Evolutionary conservation across 2,888 invertebrate species (phyloP).

Genomic region (Platycnemis pennipes): DNA sequence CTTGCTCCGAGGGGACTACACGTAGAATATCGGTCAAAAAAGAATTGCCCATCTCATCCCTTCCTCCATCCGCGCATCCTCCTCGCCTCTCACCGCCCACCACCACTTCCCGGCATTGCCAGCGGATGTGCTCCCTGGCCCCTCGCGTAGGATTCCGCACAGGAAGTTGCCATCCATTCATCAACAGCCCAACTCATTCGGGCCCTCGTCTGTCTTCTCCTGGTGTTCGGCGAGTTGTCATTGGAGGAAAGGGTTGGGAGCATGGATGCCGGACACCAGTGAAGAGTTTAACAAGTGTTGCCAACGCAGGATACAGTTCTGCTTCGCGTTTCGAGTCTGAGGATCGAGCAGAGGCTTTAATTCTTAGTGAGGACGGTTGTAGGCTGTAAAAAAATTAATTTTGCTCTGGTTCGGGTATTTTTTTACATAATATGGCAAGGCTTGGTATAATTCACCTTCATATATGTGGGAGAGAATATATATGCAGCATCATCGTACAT

Average conservation of each 20-base stretch:
- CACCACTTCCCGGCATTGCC: background rate
- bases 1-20: background rate
- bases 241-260: background rate
- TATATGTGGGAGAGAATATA: no score
- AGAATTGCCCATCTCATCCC: background rate
- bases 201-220: conserved; percentile 23
- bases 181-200: conserved; percentile 44
- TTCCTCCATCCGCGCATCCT: background rate
- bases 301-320: background rate
- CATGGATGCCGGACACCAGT: background rate
- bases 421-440: no score
- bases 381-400: background rate
- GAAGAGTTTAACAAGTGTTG: background rate
- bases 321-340: background rate
- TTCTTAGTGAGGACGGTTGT: background rate
- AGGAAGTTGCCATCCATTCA: conserved; percentile 61
- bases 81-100: background rate
- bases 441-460: no score
- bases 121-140: conserved; percentile 33
- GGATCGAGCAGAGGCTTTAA: background rate
- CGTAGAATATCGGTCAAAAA: background rate
- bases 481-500: no score
- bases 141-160: background rate
- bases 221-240: conserved; percentile 16
- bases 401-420: no score